phyloP scores from a whole-genome alignment of 2,797 vertebrate species.

The Thalassophryne amazonica region DNA sequence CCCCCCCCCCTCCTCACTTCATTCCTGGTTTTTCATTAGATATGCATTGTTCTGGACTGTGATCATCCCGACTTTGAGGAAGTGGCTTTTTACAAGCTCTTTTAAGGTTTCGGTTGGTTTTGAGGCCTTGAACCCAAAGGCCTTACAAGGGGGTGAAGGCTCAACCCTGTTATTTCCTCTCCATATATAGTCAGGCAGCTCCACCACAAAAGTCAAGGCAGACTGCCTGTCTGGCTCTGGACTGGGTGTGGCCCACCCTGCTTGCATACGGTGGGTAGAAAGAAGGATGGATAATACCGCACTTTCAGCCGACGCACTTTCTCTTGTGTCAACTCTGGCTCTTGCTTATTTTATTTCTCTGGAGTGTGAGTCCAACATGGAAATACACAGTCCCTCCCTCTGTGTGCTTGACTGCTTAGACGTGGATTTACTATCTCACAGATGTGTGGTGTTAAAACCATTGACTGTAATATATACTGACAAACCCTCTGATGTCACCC shows the following conservation, averaged over 20 bases:
- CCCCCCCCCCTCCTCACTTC: no score
- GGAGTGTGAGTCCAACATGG: slow-evolving; percentile 9
- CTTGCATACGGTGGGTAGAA: slow-evolving; percentile 38
- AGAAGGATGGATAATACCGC: slow-evolving; percentile 34
- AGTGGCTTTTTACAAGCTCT: slow-evolving; percentile 71
- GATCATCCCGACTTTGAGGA: slow-evolving; percentile 56
- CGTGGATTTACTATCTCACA: slow-evolving; percentile 20
- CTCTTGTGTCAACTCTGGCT: slow-evolving; percentile 39
- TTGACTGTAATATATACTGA: no score
- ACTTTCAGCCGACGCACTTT: slow-evolving; percentile 26
- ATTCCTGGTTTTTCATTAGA: slow-evolving; percentile 34
- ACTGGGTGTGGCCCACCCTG: slow-evolving; percentile 68
- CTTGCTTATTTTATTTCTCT: slow-evolving; percentile 23
- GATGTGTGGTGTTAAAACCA: slow-evolving; percentile 28
- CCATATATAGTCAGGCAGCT: slow-evolving; percentile 80
- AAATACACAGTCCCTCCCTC: neutral
- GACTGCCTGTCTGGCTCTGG: slow-evolving; percentile 75
- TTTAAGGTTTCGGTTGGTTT: slow-evolving; percentile 66
- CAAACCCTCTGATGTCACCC: no score
- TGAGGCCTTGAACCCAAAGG: slow-evolving; percentile 58
- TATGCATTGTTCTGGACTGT: slow-evolving; percentile 56
- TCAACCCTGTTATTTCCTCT: slow-evolving; percentile 72
- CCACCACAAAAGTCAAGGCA: slow-evolving; percentile 70
- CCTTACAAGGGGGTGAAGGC: slow-evolving; percentile 66
- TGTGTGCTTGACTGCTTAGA: neutral